Percentiles rank a stretch among this genome's conserved stretches.
These are phyloP conservation scores for Drosophila affinis DNA, from an alignment of 2,888 invertebrate genomes.

Conservation along the genomic window DNA sequence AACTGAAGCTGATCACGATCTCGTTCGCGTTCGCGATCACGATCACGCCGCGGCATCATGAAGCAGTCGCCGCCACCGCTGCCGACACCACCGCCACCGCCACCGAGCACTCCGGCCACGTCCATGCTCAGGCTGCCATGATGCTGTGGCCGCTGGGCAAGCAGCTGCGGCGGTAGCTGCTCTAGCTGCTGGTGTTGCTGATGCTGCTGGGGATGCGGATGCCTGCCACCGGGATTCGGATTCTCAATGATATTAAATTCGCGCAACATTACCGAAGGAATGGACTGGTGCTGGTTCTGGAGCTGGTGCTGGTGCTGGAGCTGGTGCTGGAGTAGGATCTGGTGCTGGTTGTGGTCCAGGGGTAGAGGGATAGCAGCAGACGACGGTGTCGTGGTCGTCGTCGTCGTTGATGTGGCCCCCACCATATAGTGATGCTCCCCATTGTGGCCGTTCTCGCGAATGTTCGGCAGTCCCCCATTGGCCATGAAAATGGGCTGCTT, in stretches of 20 bases:
- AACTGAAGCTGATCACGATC: constrained; percentile 16
- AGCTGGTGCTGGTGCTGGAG: constrained; percentile 51
- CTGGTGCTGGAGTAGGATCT: constrained; percentile 55
- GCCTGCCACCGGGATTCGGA: constrained; percentile 82
- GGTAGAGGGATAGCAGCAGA: constrained; percentile 41
- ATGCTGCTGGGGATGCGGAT: constrained; percentile 59
- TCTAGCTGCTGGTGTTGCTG: constrained; percentile 54
- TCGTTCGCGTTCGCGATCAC: constrained; percentile 18
- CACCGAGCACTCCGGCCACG: constrained; percentile 47
- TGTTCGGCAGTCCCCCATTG: constrained; percentile 82
- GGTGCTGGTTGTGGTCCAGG: constrained; percentile 51
- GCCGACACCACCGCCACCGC: constrained; percentile 29
- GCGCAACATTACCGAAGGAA: constrained; percentile 85
- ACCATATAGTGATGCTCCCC: constrained; percentile 59
- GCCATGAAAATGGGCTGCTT: constrained; percentile 81
- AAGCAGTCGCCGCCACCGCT: constrained; percentile 63
- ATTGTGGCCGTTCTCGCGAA: constrained; percentile 80
- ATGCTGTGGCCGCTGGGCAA: constrained; percentile 20
- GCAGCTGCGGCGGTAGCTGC: constrained; percentile 54
- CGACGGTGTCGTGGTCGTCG: constrained; percentile 54
- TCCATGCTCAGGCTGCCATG: constrained; percentile 41
- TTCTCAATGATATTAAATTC: constrained; percentile 84
- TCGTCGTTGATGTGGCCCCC: not conserved
- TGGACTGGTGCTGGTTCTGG: constrained; percentile 72
- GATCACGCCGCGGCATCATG: constrained; percentile 64